Percentiles rank a stretch among this genome's conserved stretches.
Evolutionary conservation across 2,113 vertebrate species (phyloP).

Genomic region (Mirounga angustirostris): DNA sequence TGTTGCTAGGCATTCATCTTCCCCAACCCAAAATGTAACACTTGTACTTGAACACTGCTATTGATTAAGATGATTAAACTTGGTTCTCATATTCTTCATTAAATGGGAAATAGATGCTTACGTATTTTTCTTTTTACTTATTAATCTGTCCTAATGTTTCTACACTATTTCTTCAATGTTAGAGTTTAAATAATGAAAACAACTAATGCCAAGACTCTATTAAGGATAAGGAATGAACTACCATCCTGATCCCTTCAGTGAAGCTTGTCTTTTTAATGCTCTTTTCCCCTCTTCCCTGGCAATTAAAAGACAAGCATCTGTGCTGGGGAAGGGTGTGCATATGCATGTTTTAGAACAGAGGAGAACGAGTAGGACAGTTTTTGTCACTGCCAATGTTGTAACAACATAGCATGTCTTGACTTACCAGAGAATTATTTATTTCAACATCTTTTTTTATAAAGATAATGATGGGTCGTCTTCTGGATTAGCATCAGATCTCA

Average conservation of each 20-base stretch:
- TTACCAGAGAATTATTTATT: not conserved
- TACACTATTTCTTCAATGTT: conserved; percentile 73
- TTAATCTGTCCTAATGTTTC: conserved; percentile 66
- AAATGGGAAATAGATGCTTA: conserved; percentile 82
- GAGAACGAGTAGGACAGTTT: not conserved
- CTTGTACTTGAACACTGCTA: conserved; percentile 74
- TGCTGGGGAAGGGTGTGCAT: not conserved
- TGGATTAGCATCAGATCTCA: not conserved
- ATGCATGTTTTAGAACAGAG: not conserved
- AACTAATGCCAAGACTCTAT: conserved; percentile 26
- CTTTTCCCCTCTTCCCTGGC: conserved; percentile 60
- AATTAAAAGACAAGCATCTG: conserved; percentile 51
- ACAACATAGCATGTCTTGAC: not conserved
- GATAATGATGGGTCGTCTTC: not conserved
- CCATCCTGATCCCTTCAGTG: conserved; percentile 42
- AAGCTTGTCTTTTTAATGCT: conserved; percentile 81
- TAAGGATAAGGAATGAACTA: conserved; percentile 80
- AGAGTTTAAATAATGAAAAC: conserved; percentile 79
- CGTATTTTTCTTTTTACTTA: conserved; percentile 80
- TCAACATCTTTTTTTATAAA: not conserved
- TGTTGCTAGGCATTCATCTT: not conserved
- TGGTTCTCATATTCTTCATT: conserved; percentile 84
- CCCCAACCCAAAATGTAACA: conserved; percentile 38
- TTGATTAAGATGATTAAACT: conserved; percentile 81
- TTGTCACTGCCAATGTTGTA: not conserved